These are phyloP conservation scores for Lagopus muta DNA, from an alignment of 2,113 vertebrate genomes.

Conservation along the genomic window DNA sequence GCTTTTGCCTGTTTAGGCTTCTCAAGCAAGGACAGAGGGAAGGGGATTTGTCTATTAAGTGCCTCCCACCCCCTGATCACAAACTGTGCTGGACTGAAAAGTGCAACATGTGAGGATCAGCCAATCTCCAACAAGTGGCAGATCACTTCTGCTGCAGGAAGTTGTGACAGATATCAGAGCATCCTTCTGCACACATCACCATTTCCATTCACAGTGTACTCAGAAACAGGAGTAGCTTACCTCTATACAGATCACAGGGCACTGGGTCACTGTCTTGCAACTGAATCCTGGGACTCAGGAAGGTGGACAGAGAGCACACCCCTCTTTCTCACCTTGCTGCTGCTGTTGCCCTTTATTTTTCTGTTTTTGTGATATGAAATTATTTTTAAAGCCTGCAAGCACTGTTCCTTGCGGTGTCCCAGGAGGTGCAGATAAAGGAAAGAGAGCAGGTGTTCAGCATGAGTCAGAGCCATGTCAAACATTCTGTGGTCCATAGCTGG, in stretches of 20 bases:
- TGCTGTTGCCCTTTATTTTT: not conserved
- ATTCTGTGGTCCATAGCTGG: not conserved
- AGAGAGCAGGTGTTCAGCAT: not conserved
- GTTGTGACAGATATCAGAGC: not conserved
- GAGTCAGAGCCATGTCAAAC: not conserved
- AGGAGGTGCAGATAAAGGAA: not conserved
- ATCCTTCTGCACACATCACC: not conserved
- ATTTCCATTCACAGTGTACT: not conserved
- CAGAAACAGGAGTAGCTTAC: not conserved
- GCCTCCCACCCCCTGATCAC: not conserved
- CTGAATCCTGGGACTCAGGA: not conserved
- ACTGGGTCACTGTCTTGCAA: not conserved
- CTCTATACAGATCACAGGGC: not conserved
- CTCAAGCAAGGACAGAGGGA: not conserved
- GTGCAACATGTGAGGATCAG: not conserved
- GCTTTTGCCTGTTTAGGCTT: not conserved
- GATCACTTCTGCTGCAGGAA: not conserved
- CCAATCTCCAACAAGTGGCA: not conserved
- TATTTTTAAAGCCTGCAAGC: not conserved
- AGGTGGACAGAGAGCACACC: not conserved
- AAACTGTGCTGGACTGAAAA: not conserved
- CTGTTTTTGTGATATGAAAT: not conserved
- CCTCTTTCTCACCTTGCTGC: not conserved
- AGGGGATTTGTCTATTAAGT: not conserved
- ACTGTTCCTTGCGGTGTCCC: not conserved